A percentile compares a stretch with the other conserved stretches of the same genome.
Evolutionary conservation across 2,113 vertebrate species (phyloP).

Genomic region (Podarcis muralis): DNA sequence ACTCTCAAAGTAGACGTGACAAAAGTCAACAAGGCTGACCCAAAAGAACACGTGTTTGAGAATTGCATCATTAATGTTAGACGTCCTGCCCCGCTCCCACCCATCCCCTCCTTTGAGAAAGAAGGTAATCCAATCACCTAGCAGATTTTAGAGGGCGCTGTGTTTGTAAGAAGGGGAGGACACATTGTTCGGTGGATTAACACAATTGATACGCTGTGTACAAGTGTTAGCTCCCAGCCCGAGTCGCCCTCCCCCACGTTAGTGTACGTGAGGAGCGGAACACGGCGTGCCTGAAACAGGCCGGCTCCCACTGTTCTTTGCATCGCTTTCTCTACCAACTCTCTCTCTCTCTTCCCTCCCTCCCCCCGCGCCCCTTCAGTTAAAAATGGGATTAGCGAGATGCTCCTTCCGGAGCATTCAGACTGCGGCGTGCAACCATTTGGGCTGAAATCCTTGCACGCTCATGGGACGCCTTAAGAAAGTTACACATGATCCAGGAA

Average conservation of each 20-base stretch:
- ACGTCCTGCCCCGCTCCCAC: not conserved
- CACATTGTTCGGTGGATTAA: slow-evolving; percentile 64
- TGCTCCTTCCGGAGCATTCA: not conserved
- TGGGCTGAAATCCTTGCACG: not conserved
- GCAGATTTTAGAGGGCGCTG: not conserved
- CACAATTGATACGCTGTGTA: slow-evolving; percentile 56
- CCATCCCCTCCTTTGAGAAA: not conserved
- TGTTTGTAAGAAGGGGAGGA: not conserved
- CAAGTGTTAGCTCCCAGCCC: slow-evolving; percentile 42
- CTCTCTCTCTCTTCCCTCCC: too few species aligned
- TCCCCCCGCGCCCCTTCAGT: not conserved
- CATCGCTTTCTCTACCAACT: not conserved
- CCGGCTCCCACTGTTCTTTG: not conserved
- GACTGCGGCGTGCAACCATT: not conserved
- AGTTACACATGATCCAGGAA: not conserved
- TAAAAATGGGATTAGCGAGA: not conserved
- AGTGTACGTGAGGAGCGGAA: slow-evolving; percentile 32
- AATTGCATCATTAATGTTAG: not conserved
- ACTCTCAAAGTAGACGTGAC: not conserved
- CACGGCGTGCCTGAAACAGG: slow-evolving; percentile 9
- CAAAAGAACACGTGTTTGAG: not conserved
- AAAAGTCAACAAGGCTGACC: not conserved
- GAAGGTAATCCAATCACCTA: slow-evolving; percentile 9
- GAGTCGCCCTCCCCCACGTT: slow-evolving; percentile 5
- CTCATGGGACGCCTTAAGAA: not conserved